Percentiles rank a stretch among this genome's conserved stretches.
phyloP scores from a whole-genome alignment of 2,113 vertebrate genomes.

The Pyxicephalus adspersus region DNA sequence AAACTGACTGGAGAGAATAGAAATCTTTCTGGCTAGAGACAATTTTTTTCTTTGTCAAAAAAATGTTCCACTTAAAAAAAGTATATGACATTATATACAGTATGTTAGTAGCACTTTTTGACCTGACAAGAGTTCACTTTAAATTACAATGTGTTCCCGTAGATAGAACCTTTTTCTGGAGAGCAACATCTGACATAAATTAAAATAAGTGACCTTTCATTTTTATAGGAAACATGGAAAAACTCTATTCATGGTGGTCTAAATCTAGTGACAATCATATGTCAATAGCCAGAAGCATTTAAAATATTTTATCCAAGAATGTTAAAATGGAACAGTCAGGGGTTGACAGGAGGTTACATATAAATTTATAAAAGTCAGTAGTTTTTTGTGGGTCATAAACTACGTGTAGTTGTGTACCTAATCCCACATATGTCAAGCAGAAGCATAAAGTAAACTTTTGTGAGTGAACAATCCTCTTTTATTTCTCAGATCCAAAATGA shows the following conservation, averaged over 20 bases:
- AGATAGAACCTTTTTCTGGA: neutral
- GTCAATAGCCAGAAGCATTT: conserved; percentile 53
- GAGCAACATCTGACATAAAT: conserved; percentile 33
- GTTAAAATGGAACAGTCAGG: conserved; percentile 9
- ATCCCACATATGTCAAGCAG: conserved; percentile 46
- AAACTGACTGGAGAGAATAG: too few species aligned
- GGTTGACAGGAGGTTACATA: conserved; percentile 32
- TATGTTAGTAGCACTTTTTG: too few species aligned
- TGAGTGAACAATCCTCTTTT: conserved; percentile 19
- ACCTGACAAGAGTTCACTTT: too few species aligned
- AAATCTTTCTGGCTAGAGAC: too few species aligned
- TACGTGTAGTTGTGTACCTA: conserved; percentile 29
- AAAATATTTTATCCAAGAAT: conserved; percentile 48
- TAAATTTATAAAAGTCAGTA: conserved; percentile 44
- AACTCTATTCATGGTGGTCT: conserved; percentile 51
- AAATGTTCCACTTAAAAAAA: too few species aligned
- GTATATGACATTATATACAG: too few species aligned
- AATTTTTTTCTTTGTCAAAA: too few species aligned
- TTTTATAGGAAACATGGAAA: conserved; percentile 51
- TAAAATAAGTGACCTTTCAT: conserved; percentile 44
- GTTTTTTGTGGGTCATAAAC: conserved; percentile 43
- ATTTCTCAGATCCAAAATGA: conserved; percentile 15
- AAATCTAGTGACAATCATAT: conserved; percentile 44
- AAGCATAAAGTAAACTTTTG: conserved; percentile 33
- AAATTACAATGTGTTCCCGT: too few species aligned